A percentile compares a stretch with the other conserved stretches of the same genome.
Conservation (phyloP, 2,797 vertebrate species). For the Furcifer pardalis region DNA sequence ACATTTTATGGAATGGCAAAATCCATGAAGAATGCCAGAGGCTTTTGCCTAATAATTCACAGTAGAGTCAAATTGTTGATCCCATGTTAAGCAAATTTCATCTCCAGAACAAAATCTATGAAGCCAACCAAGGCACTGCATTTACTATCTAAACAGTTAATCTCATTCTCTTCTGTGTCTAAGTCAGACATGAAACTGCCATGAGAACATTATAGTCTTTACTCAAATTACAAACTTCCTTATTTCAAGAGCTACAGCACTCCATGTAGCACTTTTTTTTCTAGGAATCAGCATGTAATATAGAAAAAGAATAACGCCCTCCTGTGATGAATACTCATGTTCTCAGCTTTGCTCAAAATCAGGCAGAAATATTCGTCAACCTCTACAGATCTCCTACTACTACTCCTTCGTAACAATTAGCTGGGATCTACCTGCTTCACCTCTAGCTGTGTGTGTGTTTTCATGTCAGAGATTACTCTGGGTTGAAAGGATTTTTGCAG, state of each 20-base stretch:
- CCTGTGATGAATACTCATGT: not conserved
- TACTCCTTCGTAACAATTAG: not conserved
- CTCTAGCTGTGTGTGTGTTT: too few relatives aligned
- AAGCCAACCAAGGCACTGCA: not conserved
- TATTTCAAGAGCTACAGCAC: accelerated
- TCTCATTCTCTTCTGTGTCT: too few relatives aligned
- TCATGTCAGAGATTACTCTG: too few relatives aligned
- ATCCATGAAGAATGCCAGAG: not conserved
- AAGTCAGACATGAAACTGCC: too few relatives aligned
- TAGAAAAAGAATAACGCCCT: not conserved
- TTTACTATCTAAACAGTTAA: not conserved
- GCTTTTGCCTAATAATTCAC: slow-evolving; percentile 9
- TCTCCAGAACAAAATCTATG: not conserved
- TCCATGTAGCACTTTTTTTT: not conserved
- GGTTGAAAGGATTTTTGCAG: too few relatives aligned
- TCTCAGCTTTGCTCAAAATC: not conserved
- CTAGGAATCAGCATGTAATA: not conserved
- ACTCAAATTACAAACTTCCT: not conserved
- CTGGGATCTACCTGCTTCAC: not conserved
- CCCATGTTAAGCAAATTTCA: not conserved
- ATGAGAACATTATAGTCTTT: not conserved
- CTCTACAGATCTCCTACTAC: accelerated
- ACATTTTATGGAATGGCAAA: not conserved
- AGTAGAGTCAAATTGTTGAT: not conserved
- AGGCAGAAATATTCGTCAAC: not conserved